These are phyloP conservation scores for Parnassius glacialis DNA, from an alignment of 2,888 invertebrate species.

Conservation along the genomic window DNA sequence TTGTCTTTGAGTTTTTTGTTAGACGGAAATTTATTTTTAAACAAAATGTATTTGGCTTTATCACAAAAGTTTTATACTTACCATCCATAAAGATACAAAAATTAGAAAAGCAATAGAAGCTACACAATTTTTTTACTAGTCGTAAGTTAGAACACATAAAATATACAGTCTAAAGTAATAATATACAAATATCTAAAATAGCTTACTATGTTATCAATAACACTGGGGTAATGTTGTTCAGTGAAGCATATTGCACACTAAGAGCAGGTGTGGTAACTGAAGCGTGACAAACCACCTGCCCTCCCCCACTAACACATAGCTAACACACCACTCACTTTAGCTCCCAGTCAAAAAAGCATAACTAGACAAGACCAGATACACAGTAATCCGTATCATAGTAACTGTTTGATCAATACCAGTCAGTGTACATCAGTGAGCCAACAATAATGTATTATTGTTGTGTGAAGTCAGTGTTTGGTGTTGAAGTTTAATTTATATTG, in stretches of 20 bases:
- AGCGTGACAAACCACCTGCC: slow-evolving; percentile 71
- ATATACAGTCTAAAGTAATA: too few relatives aligned
- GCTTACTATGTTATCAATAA: slow-evolving; percentile 33
- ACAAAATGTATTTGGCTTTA: too few relatives aligned
- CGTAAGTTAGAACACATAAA: too few relatives aligned
- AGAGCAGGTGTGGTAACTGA: slow-evolving; percentile 68
- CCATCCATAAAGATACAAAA: too few relatives aligned
- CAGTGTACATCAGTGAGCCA: slow-evolving; percentile 49
- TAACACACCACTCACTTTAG: slow-evolving; percentile 46
- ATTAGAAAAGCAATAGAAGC: too few relatives aligned
- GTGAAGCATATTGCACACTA: slow-evolving; percentile 54
- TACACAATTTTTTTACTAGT: too few relatives aligned
- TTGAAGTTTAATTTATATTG: slow-evolving; percentile 28
- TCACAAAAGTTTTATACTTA: too few relatives aligned
- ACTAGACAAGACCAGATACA: slow-evolving; percentile 39
- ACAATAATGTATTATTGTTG: slow-evolving; percentile 60
- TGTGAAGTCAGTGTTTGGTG: slow-evolving; percentile 29
- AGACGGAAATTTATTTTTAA: too few relatives aligned
- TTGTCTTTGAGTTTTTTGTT: too few relatives aligned
- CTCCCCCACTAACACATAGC: slow-evolving; percentile 48
- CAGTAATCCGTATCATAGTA: slow-evolving; percentile 55
- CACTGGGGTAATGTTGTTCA: slow-evolving; percentile 49
- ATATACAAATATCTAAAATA: slow-evolving; percentile 33
- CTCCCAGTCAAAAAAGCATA: slow-evolving; percentile 34
- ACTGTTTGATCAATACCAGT: slow-evolving; percentile 74